phyloP scores from a whole-genome alignment of 2,797 vertebrate species.

The Oreochromis mossambicus region DNA sequence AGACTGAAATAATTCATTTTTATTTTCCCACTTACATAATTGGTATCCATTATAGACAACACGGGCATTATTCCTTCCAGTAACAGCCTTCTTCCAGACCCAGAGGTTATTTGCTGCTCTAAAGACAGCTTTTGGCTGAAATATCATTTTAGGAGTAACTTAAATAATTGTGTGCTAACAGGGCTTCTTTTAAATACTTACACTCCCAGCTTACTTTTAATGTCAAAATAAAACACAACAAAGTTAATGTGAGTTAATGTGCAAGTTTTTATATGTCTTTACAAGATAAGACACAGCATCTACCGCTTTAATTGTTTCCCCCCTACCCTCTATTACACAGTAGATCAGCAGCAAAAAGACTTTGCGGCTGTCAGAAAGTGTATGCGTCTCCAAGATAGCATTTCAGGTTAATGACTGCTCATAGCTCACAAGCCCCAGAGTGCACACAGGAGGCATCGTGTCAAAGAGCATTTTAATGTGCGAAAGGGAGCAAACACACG shows the following conservation, averaged over 20 bases:
- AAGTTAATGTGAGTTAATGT: background rate
- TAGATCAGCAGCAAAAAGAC: constrained; percentile 6
- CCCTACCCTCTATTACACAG: background rate
- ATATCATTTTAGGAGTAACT: background rate
- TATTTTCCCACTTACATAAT: background rate
- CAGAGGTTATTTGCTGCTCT: background rate
- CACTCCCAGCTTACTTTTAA: background rate
- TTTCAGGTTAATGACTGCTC: constrained; percentile 44
- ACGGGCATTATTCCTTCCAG: background rate
- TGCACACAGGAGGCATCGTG: constrained; percentile 1
- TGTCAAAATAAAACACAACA: background rate
- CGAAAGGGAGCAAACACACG: background rate
- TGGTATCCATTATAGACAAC: background rate
- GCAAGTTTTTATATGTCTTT: background rate
- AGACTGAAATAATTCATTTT: background rate
- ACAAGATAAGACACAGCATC: background rate
- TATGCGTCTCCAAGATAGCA: constrained; percentile 19
- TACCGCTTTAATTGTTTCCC: background rate
- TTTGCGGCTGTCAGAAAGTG: constrained; percentile 8
- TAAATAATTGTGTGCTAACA: background rate
- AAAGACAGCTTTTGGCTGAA: background rate
- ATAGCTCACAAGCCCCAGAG: constrained; percentile 16
- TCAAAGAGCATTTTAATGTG: constrained; percentile 7
- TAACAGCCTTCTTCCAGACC: background rate
- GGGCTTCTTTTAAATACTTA: background rate